Conservation (phyloP, 2,797 vertebrate genomes). For the Phoxinus dragarum region DNA sequence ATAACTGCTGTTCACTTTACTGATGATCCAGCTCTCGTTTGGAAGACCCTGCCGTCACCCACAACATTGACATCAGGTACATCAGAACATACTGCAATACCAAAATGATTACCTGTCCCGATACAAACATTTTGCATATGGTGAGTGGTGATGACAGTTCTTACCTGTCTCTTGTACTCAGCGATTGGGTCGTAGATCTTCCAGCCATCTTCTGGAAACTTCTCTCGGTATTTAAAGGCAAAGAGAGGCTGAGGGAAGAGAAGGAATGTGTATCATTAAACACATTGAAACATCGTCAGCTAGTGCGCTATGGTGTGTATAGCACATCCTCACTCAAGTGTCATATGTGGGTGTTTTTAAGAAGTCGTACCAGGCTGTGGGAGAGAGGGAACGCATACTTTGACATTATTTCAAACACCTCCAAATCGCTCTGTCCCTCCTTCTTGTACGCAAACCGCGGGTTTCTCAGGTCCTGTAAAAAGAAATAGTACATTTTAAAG, state of each 20-base stretch:
- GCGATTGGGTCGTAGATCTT: conserved; percentile 90
- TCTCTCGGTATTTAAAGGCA: conserved; percentile 91
- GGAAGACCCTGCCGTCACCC: conserved; percentile 85
- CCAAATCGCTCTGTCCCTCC: conserved; percentile 85
- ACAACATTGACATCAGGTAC: not conserved
- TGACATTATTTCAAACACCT: conserved; percentile 86
- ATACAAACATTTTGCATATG: not conserved
- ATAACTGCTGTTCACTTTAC: conserved; percentile 89
- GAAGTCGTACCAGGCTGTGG: conserved; percentile 82
- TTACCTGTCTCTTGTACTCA: conserved; percentile 94
- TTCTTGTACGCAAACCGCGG: conserved; percentile 90
- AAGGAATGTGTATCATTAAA: not conserved
- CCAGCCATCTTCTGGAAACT: conserved; percentile 92
- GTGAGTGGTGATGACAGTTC: not conserved
- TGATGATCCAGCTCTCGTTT: conserved; percentile 97
- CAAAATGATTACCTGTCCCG: not conserved
- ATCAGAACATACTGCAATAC: not conserved
- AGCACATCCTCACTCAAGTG: not conserved
- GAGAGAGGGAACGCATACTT: conserved; percentile 89
- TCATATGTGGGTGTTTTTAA: not conserved
- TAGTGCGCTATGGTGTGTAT: not conserved
- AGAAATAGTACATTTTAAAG: not conserved
- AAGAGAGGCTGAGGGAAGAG: conserved; percentile 81
- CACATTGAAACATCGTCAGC: not conserved
- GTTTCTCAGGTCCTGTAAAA: conserved; percentile 91